Base-by-base conservation (phyloP, 2,888 invertebrate species). In the Pycnomerus fuliginosus region DNA sequence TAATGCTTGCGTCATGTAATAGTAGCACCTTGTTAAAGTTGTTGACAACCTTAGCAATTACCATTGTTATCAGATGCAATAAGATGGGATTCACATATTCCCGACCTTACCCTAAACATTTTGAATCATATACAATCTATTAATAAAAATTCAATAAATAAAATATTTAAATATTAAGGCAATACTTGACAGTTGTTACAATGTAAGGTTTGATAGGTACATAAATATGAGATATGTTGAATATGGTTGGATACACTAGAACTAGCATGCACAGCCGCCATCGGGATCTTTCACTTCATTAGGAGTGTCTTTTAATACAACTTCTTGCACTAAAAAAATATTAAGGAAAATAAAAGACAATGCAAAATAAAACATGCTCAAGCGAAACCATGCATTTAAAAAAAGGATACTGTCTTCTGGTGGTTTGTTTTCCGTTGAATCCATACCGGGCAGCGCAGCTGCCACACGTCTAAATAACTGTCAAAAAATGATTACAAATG, bases 381-480 rank as follows among this genome's bases (percentile, higher is more conserved):
- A 45, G 50, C 55, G 44, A 44, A 55, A 41, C 38, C 52, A 57
- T 52, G 47, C 44, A 31, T 39, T 47, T 25, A 29, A 15, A 59
- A 75, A 85, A 87, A 87, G 87, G 88, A 89, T 90, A 90, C 90
- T 94, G 83, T 94, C 93, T 85, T 94, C 93, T 63, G 91, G 90
- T 48, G 92, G 91, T 76, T 90, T 91, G 76, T 90, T 92, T 70
- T 94, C 93, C 55, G 92, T 90, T 20, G 93, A 92, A 73, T 98
- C 97, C 97, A 98, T 98, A 58, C 98, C 98, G 41, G 98, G 98
- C 68, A 98, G 79, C 63, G 98, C 97, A 53, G 97, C 97, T 34
- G 98, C 98, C 44, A 98, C 97, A 72, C 97, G 85, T 74, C 97
- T 84, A 81, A 98, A 98, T 65, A 98, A 80, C 94, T 95, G 77